phyloP scores from a whole-genome alignment of 2,113 vertebrate genomes.

The Ceyx cyanopectus region DNA sequence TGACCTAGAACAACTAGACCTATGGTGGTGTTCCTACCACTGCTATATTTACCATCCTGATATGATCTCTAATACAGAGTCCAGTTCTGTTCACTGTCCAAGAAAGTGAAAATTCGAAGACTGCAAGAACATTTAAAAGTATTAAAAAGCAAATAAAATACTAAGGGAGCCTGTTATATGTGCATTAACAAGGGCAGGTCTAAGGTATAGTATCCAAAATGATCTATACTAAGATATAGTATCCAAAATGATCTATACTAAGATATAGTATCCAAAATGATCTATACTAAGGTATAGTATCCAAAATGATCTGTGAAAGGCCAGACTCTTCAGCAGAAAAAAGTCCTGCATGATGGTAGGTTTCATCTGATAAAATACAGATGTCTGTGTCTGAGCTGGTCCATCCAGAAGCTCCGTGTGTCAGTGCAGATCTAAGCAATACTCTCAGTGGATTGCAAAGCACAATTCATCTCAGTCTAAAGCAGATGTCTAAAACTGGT shows the following conservation, averaged over 20 bases:
- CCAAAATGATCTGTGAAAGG: not conserved
- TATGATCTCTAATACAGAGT: not conserved
- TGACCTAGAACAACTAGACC: not conserved
- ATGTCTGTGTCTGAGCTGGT: not conserved
- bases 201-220: not conserved
- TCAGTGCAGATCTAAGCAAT: conserved; percentile 34
- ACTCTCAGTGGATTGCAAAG: conserved; percentile 12
- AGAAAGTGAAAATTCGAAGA: not conserved
- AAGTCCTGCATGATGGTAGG: not conserved
- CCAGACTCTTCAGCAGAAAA: not conserved
- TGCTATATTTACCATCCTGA: not conserved
- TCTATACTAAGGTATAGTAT: not conserved
- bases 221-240: not conserved
- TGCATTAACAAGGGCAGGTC: not conserved
- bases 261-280: not conserved
- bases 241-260: not conserved
- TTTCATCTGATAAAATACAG: conserved; percentile 16
- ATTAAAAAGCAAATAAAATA: not conserved
- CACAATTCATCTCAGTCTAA: conserved; percentile 50
- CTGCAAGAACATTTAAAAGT: not conserved
- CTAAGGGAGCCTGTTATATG: not conserved
- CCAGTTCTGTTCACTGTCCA: not conserved
- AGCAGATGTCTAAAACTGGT: conserved; percentile 26
- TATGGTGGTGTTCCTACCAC: not conserved
- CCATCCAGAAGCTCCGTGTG: not conserved